phyloP scores from a whole-genome alignment of 2,797 vertebrate genomes.

The Coranthus polyacanthus region DNA sequence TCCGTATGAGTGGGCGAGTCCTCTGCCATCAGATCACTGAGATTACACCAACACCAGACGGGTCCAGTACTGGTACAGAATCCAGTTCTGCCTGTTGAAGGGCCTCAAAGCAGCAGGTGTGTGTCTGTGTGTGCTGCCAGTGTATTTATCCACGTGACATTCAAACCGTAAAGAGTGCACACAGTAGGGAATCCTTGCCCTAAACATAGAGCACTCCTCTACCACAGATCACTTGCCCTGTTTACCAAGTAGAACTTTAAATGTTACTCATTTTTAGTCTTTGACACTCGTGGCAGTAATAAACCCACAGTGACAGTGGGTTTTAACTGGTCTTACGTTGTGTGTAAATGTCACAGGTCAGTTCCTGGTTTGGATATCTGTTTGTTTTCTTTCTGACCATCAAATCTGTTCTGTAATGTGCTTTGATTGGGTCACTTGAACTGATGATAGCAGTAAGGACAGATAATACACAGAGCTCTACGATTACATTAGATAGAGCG shows the following conservation, averaged over 20 bases:
- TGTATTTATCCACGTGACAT: neutral
- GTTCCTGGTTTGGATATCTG: neutral
- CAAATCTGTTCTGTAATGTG: neutral
- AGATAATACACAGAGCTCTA: neutral
- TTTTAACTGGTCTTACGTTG: slow-evolving; percentile 3
- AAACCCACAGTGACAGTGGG: slow-evolving; percentile 2
- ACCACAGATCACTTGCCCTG: neutral
- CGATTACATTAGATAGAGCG: neutral
- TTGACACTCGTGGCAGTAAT: neutral
- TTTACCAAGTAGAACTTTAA: neutral
- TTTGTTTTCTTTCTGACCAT: slow-evolving; percentile 3
- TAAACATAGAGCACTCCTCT: slow-evolving; percentile 5
- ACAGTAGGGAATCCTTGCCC: neutral
- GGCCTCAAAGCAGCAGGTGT: neutral
- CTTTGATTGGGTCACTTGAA: neutral
- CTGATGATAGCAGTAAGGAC: neutral
- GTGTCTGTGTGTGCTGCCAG: no score
- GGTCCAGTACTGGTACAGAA: no score
- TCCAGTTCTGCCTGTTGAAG: neutral
- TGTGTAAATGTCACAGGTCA: slow-evolving; percentile 2
- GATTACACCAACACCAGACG: no score
- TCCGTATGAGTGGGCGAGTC: neutral
- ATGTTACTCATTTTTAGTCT: no score
- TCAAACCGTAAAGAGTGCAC: neutral
- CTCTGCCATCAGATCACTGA: no score